phyloP scores from a whole-genome alignment of 23 tunicate species.

The Ciona savignyi region DNA sequence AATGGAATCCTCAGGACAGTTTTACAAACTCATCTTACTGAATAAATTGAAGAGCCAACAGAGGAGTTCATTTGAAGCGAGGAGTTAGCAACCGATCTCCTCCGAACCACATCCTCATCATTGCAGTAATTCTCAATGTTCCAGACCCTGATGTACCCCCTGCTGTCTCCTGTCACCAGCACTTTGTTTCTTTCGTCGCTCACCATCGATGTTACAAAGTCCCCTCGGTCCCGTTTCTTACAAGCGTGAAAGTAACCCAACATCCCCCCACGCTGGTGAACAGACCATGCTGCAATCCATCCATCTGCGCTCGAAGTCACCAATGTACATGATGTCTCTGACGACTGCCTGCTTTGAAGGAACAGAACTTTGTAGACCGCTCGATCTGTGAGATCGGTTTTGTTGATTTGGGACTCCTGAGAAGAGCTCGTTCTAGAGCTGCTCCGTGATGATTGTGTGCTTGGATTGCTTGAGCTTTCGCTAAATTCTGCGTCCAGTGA shows the following conservation, averaged over 20 bases:
- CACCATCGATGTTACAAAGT: slow-evolving; percentile 53
- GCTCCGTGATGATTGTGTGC: background rate
- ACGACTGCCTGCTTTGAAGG: slow-evolving; percentile 46
- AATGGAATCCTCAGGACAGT: too few species aligned
- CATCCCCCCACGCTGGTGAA: slow-evolving; percentile 73
- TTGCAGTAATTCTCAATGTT: slow-evolving; percentile 49
- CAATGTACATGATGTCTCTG: slow-evolving; percentile 27
- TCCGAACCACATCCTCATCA: slow-evolving; percentile 15
- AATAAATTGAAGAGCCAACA: background rate
- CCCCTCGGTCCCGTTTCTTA: slow-evolving; percentile 17
- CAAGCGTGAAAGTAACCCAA: slow-evolving; percentile 44
- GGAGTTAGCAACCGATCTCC: background rate
- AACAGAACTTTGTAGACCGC: slow-evolving; percentile 60
- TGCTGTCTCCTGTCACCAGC: slow-evolving; percentile 66
- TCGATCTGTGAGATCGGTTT: slow-evolving; percentile 10
- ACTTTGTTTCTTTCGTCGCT: slow-evolving; percentile 31
- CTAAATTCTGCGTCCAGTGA: slow-evolving; percentile 42
- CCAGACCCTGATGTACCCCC: slow-evolving; percentile 74
- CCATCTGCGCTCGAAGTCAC: slow-evolving; percentile 46
- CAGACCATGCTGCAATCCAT: slow-evolving; percentile 80
- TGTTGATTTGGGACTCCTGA: background rate
- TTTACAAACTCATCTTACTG: background rate
- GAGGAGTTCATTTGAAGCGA: background rate
- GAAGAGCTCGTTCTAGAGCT: background rate
- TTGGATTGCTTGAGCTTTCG: slow-evolving; percentile 15